Conservation (phyloP, 64 coral and sea anemone species). For the Stichodactyla helianthus region DNA sequence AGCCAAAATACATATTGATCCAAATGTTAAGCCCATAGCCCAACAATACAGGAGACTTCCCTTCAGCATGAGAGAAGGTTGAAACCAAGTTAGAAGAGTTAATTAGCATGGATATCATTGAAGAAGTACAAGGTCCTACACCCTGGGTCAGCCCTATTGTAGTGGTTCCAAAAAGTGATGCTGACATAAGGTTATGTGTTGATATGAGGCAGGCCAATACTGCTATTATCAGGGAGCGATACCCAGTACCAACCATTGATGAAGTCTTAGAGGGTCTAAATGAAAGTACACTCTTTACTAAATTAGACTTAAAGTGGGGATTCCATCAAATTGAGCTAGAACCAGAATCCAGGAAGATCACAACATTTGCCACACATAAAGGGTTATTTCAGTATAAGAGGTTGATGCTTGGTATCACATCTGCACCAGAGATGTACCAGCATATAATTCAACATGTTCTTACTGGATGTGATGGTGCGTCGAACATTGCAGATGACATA, state of each 20-base stretch:
- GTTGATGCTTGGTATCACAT: slow-evolving; percentile 34
- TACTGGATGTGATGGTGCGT: slow-evolving; percentile 26
- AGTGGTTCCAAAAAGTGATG: not conserved
- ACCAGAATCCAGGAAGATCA: not conserved
- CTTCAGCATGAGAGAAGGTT: not conserved
- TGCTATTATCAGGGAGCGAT: not conserved
- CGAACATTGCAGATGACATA: slow-evolving; percentile 47
- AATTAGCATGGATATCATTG: not conserved
- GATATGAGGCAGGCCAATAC: not conserved
- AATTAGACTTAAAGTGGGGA: not conserved
- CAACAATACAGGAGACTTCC: not conserved
- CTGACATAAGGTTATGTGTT: not conserved
- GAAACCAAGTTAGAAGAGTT: not conserved
- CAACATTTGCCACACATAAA: slow-evolving; percentile 32
- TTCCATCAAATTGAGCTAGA: not conserved
- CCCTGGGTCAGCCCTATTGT: too few species aligned
- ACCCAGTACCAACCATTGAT: not conserved
- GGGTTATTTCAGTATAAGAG: slow-evolving; percentile 39
- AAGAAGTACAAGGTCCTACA: not conserved
- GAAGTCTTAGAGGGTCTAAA: not conserved
- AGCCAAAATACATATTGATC: not conserved
- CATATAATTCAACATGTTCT: slow-evolving; percentile 21
- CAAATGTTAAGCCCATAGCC: not conserved
- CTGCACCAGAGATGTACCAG: slow-evolving; percentile 19
- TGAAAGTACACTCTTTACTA: not conserved